Percentiles rank a stretch among this genome's conserved stretches.
These are phyloP conservation scores for Merluccius polli DNA, from an alignment of 2,797 vertebrate genomes.

Conservation along the genomic window DNA sequence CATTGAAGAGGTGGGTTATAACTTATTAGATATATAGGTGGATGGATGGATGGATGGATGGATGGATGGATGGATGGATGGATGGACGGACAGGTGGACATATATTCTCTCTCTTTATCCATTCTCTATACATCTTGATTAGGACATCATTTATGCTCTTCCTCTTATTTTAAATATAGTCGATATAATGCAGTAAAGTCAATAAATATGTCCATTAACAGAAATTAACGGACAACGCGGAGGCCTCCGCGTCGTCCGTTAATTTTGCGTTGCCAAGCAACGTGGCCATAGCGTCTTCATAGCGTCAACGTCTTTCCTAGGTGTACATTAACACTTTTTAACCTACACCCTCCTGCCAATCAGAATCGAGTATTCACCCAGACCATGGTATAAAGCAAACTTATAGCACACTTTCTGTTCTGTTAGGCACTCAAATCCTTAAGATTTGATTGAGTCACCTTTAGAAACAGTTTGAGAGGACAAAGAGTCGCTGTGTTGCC, in stretches of 20 bases:
- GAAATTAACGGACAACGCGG: too few species aligned
- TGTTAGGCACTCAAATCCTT: not conserved
- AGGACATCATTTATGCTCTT: not conserved
- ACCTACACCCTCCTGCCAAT: too few species aligned
- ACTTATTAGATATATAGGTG: not conserved
- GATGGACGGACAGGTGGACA: not conserved
- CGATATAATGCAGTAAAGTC: too few species aligned
- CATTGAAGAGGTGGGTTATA: constrained; percentile 82
- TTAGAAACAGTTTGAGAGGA: not conserved
- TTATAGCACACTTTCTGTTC: not conserved
- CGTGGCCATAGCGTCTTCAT: too few species aligned
- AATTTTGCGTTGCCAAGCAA: too few species aligned
- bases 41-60: not conserved
- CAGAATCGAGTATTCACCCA: too few species aligned
- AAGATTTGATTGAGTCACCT: not conserved
- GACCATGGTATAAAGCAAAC: too few species aligned
- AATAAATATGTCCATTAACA: too few species aligned
- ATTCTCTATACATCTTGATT: not conserved
- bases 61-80: not conserved
- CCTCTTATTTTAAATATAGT: not conserved
- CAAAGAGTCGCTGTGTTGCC: not conserved
- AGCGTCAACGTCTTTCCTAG: too few species aligned
- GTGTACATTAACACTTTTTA: too few species aligned
- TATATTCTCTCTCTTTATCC: not conserved
- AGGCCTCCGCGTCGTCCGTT: too few species aligned